phyloP scores from a whole-genome alignment of 2,888 invertebrate species.

The Dynastes maya region DNA sequence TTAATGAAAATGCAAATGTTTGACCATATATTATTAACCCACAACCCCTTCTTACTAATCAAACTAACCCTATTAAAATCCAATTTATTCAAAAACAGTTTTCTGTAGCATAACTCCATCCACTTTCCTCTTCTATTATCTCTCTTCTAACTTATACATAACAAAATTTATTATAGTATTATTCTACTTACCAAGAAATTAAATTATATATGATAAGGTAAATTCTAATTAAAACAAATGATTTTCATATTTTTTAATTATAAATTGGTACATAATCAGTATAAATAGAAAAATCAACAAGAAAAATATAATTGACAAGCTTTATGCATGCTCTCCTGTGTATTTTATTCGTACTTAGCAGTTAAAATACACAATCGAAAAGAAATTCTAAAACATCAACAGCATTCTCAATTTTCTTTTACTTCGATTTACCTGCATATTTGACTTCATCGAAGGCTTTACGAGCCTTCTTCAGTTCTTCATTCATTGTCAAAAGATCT shows the following conservation, averaged over 20 bases:
- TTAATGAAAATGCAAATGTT: too few species aligned
- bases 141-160: too few species aligned
- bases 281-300: conserved; percentile 16
- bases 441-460: conserved; percentile 99
- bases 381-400: conserved; percentile 16
- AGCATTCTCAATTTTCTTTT: background rate
- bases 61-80: too few species aligned
- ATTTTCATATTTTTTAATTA: conserved; percentile 23
- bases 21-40: too few species aligned
- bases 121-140: too few species aligned
- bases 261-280: background rate
- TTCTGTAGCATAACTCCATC: too few species aligned
- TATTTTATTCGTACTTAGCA: background rate
- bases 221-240: conserved; percentile 26
- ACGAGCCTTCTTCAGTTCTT: conserved; percentile 97
- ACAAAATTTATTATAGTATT: background rate
- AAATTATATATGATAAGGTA: background rate
- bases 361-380: conserved; percentile 10
- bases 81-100: too few species aligned
- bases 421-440: conserved; percentile 84
- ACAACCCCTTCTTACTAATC: too few species aligned
- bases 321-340: conserved; percentile 1
- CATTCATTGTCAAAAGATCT: conserved; percentile 97
- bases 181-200: conserved; percentile 26
- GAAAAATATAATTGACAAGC: conserved; percentile 15